phyloP scores from a whole-genome alignment of 2,113 vertebrate species.

The Mirounga angustirostris region DNA sequence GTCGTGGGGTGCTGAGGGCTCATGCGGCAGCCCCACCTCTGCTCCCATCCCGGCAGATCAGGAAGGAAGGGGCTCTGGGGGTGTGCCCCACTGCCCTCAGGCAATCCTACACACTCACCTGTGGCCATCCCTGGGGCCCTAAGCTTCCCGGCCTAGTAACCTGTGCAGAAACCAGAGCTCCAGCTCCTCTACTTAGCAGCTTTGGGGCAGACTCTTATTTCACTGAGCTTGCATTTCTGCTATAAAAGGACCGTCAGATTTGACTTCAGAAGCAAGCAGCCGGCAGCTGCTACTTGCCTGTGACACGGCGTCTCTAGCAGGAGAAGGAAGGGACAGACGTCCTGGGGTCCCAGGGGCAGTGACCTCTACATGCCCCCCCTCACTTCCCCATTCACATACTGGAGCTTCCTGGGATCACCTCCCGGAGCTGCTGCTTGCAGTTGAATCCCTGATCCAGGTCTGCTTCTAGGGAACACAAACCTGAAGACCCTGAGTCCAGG shows the following conservation, averaged over 20 bases:
- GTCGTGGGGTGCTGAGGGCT: neutral
- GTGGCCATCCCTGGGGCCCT: neutral
- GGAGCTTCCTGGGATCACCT: neutral
- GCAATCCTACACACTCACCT: neutral
- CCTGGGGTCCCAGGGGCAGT: neutral
- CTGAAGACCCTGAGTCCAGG: neutral
- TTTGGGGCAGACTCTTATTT: neutral
- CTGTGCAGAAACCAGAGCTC: neutral
- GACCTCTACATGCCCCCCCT: neutral
- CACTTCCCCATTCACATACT: neutral
- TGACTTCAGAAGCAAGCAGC: fast-evolving
- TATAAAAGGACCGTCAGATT: too few species aligned
- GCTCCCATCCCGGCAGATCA: neutral
- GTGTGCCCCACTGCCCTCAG: too few species aligned
- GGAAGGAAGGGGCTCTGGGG: neutral
- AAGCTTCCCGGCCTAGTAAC: neutral
- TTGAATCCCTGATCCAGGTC: neutral
- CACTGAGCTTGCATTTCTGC: neutral
- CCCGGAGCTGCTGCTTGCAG: neutral
- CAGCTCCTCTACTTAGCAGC: neutral
- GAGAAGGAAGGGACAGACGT: neutral
- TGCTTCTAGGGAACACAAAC: neutral
- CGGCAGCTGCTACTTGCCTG: neutral
- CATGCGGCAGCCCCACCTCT: neutral
- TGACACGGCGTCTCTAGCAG: neutral